These are phyloP conservation scores for Abscondita cerata DNA, from an alignment of 2,888 invertebrate species.

Conservation along the genomic window DNA sequence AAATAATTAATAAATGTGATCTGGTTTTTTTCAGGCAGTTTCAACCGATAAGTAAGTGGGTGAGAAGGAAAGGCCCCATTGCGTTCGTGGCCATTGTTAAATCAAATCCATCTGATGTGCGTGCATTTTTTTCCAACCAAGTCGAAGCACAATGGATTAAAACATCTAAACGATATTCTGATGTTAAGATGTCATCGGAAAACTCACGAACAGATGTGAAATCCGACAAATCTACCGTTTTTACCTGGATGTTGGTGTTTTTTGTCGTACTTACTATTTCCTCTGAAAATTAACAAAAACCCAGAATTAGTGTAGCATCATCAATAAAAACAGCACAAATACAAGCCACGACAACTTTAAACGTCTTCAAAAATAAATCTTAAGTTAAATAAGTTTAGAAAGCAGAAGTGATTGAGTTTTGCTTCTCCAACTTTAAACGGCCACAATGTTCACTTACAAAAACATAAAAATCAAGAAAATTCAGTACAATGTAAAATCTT, in stretches of 20 bases:
- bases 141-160: constrained; percentile 91
- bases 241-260: constrained; percentile 74
- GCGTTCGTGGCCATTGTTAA: constrained; percentile 93
- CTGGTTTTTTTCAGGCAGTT: too few species aligned
- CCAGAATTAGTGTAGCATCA: too few species aligned
- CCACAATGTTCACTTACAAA: too few species aligned
- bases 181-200: constrained; percentile 78
- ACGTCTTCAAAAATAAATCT: too few species aligned
- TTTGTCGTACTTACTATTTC: constrained; percentile 74
- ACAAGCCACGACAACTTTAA: too few species aligned
- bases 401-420: too few species aligned
- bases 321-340: too few species aligned
- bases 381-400: too few species aligned
- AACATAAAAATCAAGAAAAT: too few species aligned
- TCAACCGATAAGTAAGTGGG: constrained; percentile 85
- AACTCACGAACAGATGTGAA: constrained; percentile 82
- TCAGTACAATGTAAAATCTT: too few species aligned
- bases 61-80: constrained; percentile 91
- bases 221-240: constrained; percentile 80
- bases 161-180: constrained; percentile 77
- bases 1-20: constrained; percentile 28
- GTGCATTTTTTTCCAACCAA: constrained; percentile 70
- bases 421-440: too few species aligned
- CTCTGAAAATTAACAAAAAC: constrained; percentile 61
- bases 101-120: constrained; percentile 84